Evolutionary conservation across 1,140 invertebrate genomes (phyloP).

Genomic region (Drosophila nasuta): DNA sequence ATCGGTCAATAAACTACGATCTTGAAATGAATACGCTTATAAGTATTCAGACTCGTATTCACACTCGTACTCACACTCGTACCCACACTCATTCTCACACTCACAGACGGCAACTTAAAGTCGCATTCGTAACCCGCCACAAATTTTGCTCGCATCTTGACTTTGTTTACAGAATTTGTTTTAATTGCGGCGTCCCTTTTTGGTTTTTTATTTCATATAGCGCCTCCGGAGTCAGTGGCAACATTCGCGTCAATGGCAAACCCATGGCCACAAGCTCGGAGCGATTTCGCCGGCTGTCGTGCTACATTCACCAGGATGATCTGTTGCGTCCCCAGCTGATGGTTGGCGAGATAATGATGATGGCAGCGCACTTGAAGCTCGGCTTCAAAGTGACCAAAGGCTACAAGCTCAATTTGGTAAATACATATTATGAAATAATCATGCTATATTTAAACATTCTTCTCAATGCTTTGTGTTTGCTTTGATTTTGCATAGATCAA

Average conservation of each 20-base stretch:
- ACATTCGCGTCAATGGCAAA: constrained; percentile 91
- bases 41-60: constrained; percentile 20
- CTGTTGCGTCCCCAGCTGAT: constrained; percentile 91
- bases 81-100: constrained; percentile 8
- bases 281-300: constrained; percentile 91
- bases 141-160: constrained; percentile 11
- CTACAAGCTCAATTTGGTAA: constrained; percentile 74
- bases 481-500: constrained; percentile 84
- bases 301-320: constrained; percentile 97
- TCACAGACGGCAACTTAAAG: background rate
- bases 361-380: constrained; percentile 94
- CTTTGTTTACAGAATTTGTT: constrained; percentile 9
- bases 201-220: constrained; percentile 70
- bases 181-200: constrained; percentile 27
- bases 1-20: constrained; percentile 79
- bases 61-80: background rate
- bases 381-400: constrained; percentile 87
- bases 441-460: background rate
- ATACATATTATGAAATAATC: constrained; percentile 6
- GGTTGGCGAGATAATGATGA: constrained; percentile 93
- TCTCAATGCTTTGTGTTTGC: background rate
- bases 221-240: constrained; percentile 88
- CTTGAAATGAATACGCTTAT: constrained; percentile 54
- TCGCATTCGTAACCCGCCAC: background rate
- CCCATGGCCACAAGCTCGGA: constrained; percentile 89